Evolutionary conservation across 2,888 invertebrate genomes (phyloP).

Genomic region (Agonopterix subpropinquella): DNA sequence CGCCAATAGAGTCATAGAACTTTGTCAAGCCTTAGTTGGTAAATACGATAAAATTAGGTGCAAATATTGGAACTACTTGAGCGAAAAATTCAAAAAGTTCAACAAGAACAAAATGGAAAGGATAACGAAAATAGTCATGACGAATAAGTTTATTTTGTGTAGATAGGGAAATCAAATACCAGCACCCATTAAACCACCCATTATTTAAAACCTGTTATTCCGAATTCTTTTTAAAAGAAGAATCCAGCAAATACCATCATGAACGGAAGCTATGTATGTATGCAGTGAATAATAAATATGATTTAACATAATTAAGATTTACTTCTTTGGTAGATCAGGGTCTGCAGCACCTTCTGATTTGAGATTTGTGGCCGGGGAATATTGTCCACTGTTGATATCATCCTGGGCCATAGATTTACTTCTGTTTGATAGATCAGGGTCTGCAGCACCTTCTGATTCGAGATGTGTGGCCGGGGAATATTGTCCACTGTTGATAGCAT

Average conservation of each 20-base stretch:
- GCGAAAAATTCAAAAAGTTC: constrained; percentile 61
- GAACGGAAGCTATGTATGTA: constrained; percentile 4
- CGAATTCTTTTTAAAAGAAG: constrained; percentile 13
- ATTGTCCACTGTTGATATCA: constrained; percentile 1
- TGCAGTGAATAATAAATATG: no score
- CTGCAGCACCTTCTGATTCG: no score
- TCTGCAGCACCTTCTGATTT: no score
- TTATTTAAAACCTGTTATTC: constrained; percentile 8
- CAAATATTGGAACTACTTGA: constrained; percentile 91
- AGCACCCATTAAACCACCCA: neutral
- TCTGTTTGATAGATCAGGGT: no score
- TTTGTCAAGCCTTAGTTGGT: constrained; percentile 84
- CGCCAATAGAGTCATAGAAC: constrained; percentile 79
- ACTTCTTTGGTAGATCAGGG: no score
- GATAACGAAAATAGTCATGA: constrained; percentile 19
- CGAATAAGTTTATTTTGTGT: constrained; percentile 14
- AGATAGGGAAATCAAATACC: neutral
- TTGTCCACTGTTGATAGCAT: constrained; percentile 2
- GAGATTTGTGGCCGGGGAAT: neutral
- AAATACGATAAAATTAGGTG: constrained; percentile 88
- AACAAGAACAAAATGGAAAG: constrained; percentile 27
- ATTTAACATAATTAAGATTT: no score
- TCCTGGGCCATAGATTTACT: constrained; percentile 4
- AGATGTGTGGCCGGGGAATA: neutral
- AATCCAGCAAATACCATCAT: constrained; percentile 14